Percentiles rank a stretch among this genome's conserved stretches.
phyloP scores from a whole-genome alignment of 2,113 vertebrate species.

The Seriola aureovittata region DNA sequence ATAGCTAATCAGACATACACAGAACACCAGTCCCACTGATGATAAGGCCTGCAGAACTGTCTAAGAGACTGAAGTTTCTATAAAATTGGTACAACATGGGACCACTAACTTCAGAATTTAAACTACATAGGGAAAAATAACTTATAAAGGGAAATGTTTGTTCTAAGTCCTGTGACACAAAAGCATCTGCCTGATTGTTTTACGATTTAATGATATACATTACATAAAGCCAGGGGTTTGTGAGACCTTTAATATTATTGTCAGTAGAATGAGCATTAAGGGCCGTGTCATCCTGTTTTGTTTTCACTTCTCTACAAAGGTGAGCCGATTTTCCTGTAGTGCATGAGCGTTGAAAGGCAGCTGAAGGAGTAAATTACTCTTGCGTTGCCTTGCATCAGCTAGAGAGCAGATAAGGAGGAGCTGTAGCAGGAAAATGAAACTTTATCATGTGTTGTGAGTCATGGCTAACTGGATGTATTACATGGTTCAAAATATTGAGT shows the following conservation, averaged over 20 bases:
- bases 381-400: conserved; percentile 51
- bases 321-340: not conserved
- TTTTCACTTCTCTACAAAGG: not conserved
- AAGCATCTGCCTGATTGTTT: not conserved
- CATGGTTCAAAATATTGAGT: not conserved
- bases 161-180: not conserved
- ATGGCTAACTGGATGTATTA: not conserved
- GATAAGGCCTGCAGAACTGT: not conserved
- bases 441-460: too few relatives aligned
- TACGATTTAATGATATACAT: not conserved
- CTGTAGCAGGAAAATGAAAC: not conserved
- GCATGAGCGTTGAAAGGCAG: not conserved
- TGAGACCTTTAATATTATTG: not conserved
- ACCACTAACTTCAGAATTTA: not conserved
- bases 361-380: conserved; percentile 3
- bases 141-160: not conserved
- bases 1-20: conserved; percentile 8
- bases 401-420: not conserved
- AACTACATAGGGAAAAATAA: not conserved
- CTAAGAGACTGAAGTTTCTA: not conserved
- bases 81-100: not conserved
- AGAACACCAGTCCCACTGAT: not conserved
- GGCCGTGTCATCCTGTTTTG: not conserved
- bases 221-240: not conserved
- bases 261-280: not conserved